Base-by-base conservation (phyloP, 1,140 invertebrate species). In the Heliothis virescens region DNA sequence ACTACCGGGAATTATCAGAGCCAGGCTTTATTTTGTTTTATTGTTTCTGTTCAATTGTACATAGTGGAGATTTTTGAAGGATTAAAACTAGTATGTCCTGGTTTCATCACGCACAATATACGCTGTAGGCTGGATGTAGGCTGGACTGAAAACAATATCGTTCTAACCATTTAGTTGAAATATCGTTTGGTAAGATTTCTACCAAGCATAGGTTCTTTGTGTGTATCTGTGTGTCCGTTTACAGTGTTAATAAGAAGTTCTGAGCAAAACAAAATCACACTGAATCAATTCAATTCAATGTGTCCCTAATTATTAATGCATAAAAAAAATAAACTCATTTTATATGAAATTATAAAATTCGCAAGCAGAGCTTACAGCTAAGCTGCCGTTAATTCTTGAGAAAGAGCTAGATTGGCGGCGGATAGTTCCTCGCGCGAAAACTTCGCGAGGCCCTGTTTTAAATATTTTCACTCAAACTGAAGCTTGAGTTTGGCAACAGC, bases 1-100 rank as follows among this genome's bases (percentile, higher is more conserved):
- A 77, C 75, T 53, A 29, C 11, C 75, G 3, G 63, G 73, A 76
- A 77, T 48, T 18, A 26, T 10, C 62, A 9, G 13, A 65, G 75
- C 55, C 34, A 77, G 57, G 3, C 7, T 29, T 41, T 77, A 55
- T 53, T 55, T 41, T 50, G 29, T 65, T 47, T n/a, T 76, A 26
- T 52, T 77, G 59, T 75, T 62, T 75, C 9, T 65, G 16, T 48
- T n/a, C 16, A 26, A n/a, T 11, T 34, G 41, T 15, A 7, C 10
- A 62, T 41, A 26, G 13, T n/a, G 21, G 26, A 48, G 16, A 1
- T 34, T 62, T 34, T 21, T 21, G 18, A 21, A 21, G 55, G 55
- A 21, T 41, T 41, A 41, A 57, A 16, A 10, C 10, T 11, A 60
- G 11, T 11, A 7, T 7, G 5, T 4, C 9, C 34, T 41, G 34